Percentiles rank a stretch among this genome's conserved stretches.
These are phyloP conservation scores for Alviniconcha strummeri DNA, from an alignment of 2,888 invertebrate species.

Conservation along the genomic window DNA sequence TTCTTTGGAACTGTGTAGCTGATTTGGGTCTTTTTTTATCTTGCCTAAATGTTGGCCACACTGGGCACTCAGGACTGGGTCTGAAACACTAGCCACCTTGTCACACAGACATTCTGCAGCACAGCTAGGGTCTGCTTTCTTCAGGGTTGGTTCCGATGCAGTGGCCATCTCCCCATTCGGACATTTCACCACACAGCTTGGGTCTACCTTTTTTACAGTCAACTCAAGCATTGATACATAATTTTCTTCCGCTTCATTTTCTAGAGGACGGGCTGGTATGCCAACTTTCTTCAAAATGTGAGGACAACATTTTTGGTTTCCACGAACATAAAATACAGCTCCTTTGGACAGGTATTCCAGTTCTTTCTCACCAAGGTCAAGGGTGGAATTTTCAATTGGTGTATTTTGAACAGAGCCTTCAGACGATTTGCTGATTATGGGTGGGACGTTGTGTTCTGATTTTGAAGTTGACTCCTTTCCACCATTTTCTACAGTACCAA, in stretches of 20 bases:
- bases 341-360: conserved; percentile 30
- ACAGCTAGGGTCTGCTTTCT: too few relatives aligned
- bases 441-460: background rate
- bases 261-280: background rate
- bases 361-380: conserved; percentile 17
- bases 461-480: background rate
- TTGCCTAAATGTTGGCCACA: too few relatives aligned
- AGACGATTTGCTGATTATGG: background rate
- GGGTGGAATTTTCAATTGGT: too few relatives aligned
- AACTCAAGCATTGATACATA: background rate
- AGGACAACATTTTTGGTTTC: background rate
- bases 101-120: too few relatives aligned
- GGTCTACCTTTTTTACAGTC: background rate
- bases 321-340: background rate
- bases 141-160: too few relatives aligned
- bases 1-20: too few relatives aligned
- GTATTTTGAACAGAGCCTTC: background rate
- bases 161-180: too few relatives aligned
- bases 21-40: too few relatives aligned
- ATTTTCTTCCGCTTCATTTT: background rate
- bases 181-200: too few relatives aligned
- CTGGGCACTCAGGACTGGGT: too few relatives aligned
- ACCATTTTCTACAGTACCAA: too few relatives aligned
- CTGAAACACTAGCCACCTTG: too few relatives aligned
- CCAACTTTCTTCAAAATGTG: background rate